Percentiles rank a stretch among this genome's conserved stretches.
These are phyloP conservation scores for Sebastes minor DNA, from an alignment of 2,797 vertebrate species.

Conservation along the genomic window DNA sequence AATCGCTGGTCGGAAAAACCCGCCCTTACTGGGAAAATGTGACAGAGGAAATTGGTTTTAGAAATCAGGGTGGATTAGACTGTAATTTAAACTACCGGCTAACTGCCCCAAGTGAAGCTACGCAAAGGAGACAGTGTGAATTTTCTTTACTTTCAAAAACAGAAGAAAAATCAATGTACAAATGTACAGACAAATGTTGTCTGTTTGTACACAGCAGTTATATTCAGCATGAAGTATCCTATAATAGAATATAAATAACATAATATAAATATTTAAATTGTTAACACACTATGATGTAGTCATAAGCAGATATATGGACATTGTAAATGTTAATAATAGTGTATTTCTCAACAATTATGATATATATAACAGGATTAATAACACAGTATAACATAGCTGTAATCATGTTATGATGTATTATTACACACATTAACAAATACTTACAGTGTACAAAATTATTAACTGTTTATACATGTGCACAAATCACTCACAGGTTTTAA, in stretches of 20 bases:
- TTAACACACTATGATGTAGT: neutral
- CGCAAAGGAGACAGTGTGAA: neutral
- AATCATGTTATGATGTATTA: neutral
- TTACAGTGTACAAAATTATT: too few species aligned
- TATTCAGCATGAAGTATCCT: neutral
- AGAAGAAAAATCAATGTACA: neutral
- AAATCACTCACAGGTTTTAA: too few species aligned
- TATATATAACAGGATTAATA: neutral
- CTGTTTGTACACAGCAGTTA: neutral
- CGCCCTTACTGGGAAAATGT: conserved; percentile 31
- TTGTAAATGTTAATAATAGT: neutral
- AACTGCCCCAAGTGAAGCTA: neutral
- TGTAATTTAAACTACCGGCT: neutral
- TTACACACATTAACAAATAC: neutral
- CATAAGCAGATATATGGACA: neutral
- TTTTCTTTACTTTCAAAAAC: neutral
- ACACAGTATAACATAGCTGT: neutral
- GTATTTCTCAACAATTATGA: neutral
- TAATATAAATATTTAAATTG: neutral
- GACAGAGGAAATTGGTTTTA: conserved; percentile 27
- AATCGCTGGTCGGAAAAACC: conserved; percentile 20
- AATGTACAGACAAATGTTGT: neutral
- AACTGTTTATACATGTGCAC: neutral
- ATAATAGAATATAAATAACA: neutral
- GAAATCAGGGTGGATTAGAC: conserved; percentile 10